Evolutionary conservation across 2,113 vertebrate species (phyloP).

Genomic region (Ptilonorhynchus violaceus): DNA sequence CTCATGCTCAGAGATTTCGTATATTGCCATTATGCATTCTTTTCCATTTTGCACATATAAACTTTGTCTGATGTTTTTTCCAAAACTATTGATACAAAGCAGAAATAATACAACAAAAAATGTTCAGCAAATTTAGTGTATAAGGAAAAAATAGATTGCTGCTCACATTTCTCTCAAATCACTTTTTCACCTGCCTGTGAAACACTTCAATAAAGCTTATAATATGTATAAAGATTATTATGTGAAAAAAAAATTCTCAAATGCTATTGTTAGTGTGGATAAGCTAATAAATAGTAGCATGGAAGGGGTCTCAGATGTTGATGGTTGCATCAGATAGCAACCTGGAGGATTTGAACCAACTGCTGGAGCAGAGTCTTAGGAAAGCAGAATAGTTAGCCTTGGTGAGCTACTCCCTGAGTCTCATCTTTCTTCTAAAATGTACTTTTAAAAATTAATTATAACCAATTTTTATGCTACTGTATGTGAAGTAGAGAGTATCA

Average conservation of each 20-base stretch:
- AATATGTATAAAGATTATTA: neutral
- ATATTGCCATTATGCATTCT: neutral
- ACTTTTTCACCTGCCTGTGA: neutral
- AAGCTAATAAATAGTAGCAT: neutral
- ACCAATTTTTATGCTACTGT: neutral
- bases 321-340: neutral
- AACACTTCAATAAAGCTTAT: neutral
- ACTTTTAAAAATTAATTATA: neutral
- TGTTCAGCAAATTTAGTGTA: neutral
- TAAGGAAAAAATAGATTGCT: neutral
- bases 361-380: neutral
- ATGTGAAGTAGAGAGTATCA: neutral
- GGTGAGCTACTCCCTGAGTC: neutral
- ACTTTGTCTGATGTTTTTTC: neutral
- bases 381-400: neutral
- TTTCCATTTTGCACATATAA: neutral
- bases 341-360: neutral
- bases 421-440: neutral
- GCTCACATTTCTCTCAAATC: neutral
- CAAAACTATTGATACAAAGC: neutral
- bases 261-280: neutral
- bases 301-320: neutral
- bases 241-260: neutral
- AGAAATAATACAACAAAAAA: neutral
- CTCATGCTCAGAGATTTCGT: neutral